These are phyloP conservation scores for Dolomedes plantarius DNA, from an alignment of 2,888 invertebrate species.

Conservation along the genomic window DNA sequence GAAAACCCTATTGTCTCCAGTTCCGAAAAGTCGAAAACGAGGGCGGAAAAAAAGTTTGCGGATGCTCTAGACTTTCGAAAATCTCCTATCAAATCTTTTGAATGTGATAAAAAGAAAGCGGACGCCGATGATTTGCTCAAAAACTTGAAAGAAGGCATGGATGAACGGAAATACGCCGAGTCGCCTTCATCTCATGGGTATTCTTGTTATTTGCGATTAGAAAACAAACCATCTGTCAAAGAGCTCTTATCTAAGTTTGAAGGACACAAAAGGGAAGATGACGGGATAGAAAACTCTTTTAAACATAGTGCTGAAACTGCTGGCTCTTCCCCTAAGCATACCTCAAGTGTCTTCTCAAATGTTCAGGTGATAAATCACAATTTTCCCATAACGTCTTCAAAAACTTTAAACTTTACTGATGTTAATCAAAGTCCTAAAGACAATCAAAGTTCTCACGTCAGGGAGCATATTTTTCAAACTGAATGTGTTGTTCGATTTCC, in stretches of 20 bases:
- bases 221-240: slow-evolving; percentile 74
- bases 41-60: slow-evolving; percentile 41
- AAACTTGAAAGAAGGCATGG: slow-evolving; percentile 56
- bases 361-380: slow-evolving; percentile 64
- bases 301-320: neutral
- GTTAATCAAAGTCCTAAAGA: slow-evolving; percentile 36
- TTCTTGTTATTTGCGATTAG: slow-evolving; percentile 47
- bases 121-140: slow-evolving; percentile 40
- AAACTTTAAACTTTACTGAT: slow-evolving; percentile 29
- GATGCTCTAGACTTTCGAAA: slow-evolving; percentile 52
- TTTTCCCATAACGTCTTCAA: slow-evolving; percentile 42
- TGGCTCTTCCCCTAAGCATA: slow-evolving; percentile 29
- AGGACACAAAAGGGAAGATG: slow-evolving; percentile 38
- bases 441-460: slow-evolving; percentile 40
- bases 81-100: slow-evolving; percentile 45
- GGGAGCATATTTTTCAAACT: slow-evolving; percentile 67
- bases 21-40: slow-evolving; percentile 11
- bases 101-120: slow-evolving; percentile 40
- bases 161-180: slow-evolving; percentile 59
- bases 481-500: slow-evolving; percentile 66
- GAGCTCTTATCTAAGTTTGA: slow-evolving; percentile 74
- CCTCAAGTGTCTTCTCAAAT: slow-evolving; percentile 47
- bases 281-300: neutral
- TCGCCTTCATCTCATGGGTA: slow-evolving; percentile 20
- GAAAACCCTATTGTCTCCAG: slow-evolving; percentile 1